These are phyloP conservation scores for Acipenser oxyrinchus DNA, from an alignment of 2,797 vertebrate species.

Conservation along the genomic window DNA sequence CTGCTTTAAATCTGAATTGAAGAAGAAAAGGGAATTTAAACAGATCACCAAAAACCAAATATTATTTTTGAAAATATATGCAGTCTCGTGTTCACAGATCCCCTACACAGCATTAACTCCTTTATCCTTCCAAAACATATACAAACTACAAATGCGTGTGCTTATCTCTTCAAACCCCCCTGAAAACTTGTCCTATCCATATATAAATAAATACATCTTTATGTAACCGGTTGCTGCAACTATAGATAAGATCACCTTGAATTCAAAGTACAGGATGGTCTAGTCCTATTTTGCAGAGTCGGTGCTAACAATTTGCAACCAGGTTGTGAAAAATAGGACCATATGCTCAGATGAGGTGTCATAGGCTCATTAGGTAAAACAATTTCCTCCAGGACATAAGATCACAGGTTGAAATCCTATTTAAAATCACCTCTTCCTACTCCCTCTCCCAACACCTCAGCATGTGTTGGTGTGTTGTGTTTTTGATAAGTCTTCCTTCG, in stretches of 20 bases:
- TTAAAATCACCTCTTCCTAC: conserved; percentile 4
- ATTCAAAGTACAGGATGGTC: conserved; percentile 69
- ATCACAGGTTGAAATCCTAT: conserved; percentile 1
- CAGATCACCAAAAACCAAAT: conserved; percentile 12
- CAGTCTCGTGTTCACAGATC: not conserved
- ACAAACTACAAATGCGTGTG: conserved; percentile 68
- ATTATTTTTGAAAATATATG: not conserved
- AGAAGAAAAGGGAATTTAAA: conserved; percentile 32
- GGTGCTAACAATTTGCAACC: conserved; percentile 29
- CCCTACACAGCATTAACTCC: not conserved
- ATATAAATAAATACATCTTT: conserved; percentile 71
- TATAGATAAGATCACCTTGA: conserved; percentile 69
- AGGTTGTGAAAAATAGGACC: conserved; percentile 10
- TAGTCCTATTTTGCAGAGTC: conserved; percentile 38
- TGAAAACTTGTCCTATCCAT: conserved; percentile 57
- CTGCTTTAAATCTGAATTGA: not conserved
- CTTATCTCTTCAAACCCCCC: conserved; percentile 63
- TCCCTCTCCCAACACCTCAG: not conserved
- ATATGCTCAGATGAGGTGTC: conserved; percentile 1
- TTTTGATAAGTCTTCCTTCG: not conserved
- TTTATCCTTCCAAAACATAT: conserved; percentile 57
- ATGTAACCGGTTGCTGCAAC: conserved; percentile 45
- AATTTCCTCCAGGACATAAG: not conserved
- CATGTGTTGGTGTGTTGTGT: not conserved
- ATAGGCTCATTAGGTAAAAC: not conserved